Base-by-base conservation (phyloP, 1,140 invertebrate genomes). In the Trichogramma pretiosum region DNA sequence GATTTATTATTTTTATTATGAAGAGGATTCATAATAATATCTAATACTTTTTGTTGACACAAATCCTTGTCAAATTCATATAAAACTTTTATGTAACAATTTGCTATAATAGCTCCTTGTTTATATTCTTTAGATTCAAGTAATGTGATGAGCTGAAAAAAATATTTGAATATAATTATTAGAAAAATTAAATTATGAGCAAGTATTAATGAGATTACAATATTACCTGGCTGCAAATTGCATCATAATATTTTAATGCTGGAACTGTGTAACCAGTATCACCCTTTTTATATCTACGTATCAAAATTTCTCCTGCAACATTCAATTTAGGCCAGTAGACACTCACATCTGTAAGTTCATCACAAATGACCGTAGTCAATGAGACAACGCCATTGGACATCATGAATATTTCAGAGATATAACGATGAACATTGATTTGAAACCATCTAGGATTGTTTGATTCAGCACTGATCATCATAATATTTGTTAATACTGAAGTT, bases 261-360 rank as follows among this genome's bases (percentile, higher is more conserved):
- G 43, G 52, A 58, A 30, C 72, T 71, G 55, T 78, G 77, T 46
- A 76, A 77, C n/a, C n/a, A n/a, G n/a, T n/a, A n/a, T n/a, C n/a
- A n/a, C n/a, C n/a, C n/a, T n/a, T n/a, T n/a, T n/a, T n/a, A n/a
- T n/a, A n/a, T n/a, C n/a, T n/a, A n/a, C 34, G 67, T 66, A 32
- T 75, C 63, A 47, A 87, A 42, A 87, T 71, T 65, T 75, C 78
- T 24, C 76, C 77, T 48, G 85, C 70, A 56, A 79, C 64, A 56
- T 84, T 77, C 56, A 84, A 65, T 67, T 79, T 79, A 55, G 76
- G 74, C 82, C 81, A 85, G 52, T 80, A 73, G 49, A 65, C 65
- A 16, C 77, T 73, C 19, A 64, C 34, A 52, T 74, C 73, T 45
- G 69, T 64, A 47, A 74, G 74, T 50, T 82, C 78, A 26, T 81